Conservation (phyloP, 2,888 invertebrate genomes). For the Andrena praecox region DNA sequence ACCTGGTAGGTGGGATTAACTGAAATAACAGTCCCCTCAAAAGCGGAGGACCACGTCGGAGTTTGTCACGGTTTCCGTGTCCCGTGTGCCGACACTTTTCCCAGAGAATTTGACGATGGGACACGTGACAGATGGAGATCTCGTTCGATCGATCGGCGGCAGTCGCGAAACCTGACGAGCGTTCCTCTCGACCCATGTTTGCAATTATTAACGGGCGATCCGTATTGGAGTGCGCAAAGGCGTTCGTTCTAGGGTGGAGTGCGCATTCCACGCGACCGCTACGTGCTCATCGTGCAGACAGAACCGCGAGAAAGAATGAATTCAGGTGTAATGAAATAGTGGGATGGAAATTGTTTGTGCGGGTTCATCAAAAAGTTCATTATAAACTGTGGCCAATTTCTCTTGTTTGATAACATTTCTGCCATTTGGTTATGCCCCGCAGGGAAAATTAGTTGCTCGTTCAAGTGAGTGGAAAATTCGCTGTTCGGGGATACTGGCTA, state of each 20-base stretch:
- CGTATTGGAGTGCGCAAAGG: not conserved
- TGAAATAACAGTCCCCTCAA: constrained; percentile 12
- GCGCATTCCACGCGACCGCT: not conserved
- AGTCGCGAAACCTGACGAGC: constrained; percentile 7
- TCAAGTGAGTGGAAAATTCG: constrained; percentile 17
- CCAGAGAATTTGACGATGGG: not conserved
- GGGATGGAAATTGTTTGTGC: not conserved
- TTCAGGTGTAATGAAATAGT: constrained; percentile 1
- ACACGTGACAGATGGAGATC: not conserved
- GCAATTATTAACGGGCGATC: constrained; percentile 26
- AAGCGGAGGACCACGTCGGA: not conserved
- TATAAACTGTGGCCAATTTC: not conserved
- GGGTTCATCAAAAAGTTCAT: constrained; percentile 33
- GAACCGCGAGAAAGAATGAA: not conserved
- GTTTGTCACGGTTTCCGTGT: not conserved
- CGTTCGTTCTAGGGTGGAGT: not conserved
- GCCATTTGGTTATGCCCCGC: not conserved
- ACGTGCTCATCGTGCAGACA: not conserved
- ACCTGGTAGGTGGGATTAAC: not conserved
- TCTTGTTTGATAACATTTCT: constrained; percentile 14
- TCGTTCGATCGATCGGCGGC: constrained; percentile 1
- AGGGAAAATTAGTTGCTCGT: constrained; percentile 17
- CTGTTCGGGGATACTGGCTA: not conserved
- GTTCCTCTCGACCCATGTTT: not conserved
- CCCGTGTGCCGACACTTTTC: not conserved